phyloP scores from a whole-genome alignment of 2,888 invertebrate species.

The Cetonia aurata region DNA sequence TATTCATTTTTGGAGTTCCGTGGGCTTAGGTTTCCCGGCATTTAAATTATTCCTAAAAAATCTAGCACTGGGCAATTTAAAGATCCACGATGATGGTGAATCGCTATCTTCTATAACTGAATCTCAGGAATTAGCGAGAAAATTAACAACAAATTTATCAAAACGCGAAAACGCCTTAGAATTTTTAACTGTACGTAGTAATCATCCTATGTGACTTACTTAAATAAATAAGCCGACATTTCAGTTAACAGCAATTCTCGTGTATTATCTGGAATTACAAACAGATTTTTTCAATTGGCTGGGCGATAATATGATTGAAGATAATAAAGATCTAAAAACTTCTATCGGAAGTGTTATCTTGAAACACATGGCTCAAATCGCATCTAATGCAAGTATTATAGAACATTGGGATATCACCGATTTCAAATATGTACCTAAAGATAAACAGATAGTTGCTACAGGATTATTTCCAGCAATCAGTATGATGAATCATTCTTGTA shows the following conservation, averaged over 20 bases:
- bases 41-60: constrained; percentile 75
- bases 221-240: background rate
- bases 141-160: constrained; percentile 80
- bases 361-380: constrained; percentile 83
- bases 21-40: constrained; percentile 86
- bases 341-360: constrained; percentile 76
- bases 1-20: constrained; percentile 74
- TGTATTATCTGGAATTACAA: constrained; percentile 72
- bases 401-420: constrained; percentile 57
- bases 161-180: constrained; percentile 76
- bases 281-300: constrained; percentile 75
- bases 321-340: constrained; percentile 60
- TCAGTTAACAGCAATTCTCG: constrained; percentile 69
- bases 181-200: constrained; percentile 75
- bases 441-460: constrained; percentile 72
- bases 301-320: constrained; percentile 63
- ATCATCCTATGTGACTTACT: background rate
- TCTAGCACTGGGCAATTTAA: constrained; percentile 40
- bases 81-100: background rate
- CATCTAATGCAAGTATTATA: constrained; percentile 64
- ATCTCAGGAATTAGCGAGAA: constrained; percentile 77
- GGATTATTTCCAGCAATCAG: constrained; percentile 89
- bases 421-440: constrained; percentile 58
- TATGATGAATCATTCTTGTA: constrained; percentile 95
- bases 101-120: constrained; percentile 53